phyloP scores from a whole-genome alignment of 2,113 vertebrate species.

The Thalassarche chlororhynchos region DNA sequence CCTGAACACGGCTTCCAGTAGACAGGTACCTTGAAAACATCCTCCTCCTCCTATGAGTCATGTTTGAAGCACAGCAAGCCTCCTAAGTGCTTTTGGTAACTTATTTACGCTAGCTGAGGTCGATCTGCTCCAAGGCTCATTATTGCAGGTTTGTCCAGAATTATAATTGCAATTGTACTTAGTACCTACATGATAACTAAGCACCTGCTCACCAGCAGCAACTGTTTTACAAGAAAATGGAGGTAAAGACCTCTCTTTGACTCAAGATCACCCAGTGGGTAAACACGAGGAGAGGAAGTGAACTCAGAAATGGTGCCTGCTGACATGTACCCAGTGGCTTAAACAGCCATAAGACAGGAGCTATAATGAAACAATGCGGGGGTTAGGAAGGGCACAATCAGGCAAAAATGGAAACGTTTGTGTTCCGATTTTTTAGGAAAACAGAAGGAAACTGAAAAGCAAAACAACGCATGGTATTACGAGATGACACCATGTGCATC shows the following conservation, averaged over 20 bases:
- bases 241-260: not conserved
- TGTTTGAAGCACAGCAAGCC: not conserved
- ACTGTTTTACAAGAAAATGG: not conserved
- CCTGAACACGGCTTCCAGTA: not conserved
- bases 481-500: not conserved
- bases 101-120: not conserved
- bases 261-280: not conserved
- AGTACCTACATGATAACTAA: not conserved
- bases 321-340: not conserved
- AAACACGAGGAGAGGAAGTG: not conserved
- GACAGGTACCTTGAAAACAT: not conserved
- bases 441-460: not conserved
- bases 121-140: not conserved
- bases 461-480: not conserved
- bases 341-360: not conserved
- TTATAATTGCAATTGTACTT: not conserved
- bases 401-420: not conserved
- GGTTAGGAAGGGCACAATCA: not conserved
- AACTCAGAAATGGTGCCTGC: not conserved
- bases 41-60: not conserved
- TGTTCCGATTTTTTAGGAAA: not conserved
- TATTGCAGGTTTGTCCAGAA: not conserved
- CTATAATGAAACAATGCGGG: not conserved
- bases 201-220: not conserved
- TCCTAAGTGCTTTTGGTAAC: not conserved